Evolutionary conservation across 2,113 vertebrate species (phyloP).

Genomic region (Phrynosoma blainvillii): DNA sequence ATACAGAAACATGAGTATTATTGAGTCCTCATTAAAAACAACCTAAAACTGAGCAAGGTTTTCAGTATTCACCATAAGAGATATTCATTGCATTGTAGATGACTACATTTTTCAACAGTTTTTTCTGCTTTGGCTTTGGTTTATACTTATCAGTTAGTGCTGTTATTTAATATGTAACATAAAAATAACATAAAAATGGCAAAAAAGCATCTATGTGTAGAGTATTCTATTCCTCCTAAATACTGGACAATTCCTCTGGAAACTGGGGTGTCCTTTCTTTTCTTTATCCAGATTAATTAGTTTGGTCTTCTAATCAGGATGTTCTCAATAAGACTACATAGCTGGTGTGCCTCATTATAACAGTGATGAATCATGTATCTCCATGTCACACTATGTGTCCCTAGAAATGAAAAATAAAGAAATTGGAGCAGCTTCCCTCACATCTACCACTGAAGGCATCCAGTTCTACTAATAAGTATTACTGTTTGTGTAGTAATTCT

Average conservation of each 20-base stretch:
- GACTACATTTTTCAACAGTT: not conserved
- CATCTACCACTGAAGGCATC: not conserved
- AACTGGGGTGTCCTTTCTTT: conserved; percentile 32
- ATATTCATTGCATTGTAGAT: not conserved
- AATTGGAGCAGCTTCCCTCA: not conserved
- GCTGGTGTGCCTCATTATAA: no score
- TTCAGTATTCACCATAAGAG: no score
- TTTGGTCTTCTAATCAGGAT: conserved; percentile 31
- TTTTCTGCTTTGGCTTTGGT: not conserved
- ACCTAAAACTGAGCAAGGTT: no score
- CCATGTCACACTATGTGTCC: conserved; percentile 37
- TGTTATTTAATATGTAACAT: no score
- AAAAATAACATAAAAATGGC: not conserved
- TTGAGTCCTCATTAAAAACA: no score
- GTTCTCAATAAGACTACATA: no score
- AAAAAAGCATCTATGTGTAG: not conserved
- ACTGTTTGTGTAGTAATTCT: not conserved
- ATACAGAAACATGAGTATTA: no score
- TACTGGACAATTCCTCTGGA: not conserved
- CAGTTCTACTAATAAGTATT: not conserved
- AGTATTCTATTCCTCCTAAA: not conserved
- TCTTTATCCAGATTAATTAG: conserved; percentile 17
- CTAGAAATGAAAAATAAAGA: conserved; percentile 40
- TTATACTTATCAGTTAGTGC: not conserved
- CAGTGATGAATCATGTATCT: conserved; percentile 34